Conservation (phyloP, 2,797 vertebrate species). For the Rhadinocentrus ornatus region DNA sequence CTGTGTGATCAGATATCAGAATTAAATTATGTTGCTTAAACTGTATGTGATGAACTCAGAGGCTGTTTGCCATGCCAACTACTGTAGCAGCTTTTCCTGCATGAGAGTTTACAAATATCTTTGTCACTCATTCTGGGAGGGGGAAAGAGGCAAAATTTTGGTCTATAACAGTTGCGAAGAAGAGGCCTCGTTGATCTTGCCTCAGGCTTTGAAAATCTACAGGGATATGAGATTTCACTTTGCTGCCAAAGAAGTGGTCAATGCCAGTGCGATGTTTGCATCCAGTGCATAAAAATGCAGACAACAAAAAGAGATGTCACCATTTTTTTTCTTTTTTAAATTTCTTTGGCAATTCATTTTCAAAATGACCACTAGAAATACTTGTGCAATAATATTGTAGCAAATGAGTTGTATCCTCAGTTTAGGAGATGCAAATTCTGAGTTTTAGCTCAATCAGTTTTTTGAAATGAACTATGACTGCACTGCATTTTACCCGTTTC, state of each 20-base stretch:
- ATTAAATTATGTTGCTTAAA: background rate
- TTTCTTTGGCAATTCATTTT: background rate
- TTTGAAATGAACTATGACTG: background rate
- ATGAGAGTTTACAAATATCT: background rate
- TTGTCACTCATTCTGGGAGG: slow-evolving; percentile 20
- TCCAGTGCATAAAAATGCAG: slow-evolving; percentile 3
- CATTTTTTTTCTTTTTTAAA: background rate
- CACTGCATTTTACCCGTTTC: background rate
- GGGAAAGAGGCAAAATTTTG: slow-evolving; percentile 13
- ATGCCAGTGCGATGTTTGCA: background rate
- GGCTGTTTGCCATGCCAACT: background rate
- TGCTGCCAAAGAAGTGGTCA: slow-evolving; percentile 6
- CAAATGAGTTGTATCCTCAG: background rate
- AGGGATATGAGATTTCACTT: slow-evolving; percentile 14
- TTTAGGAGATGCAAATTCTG: background rate
- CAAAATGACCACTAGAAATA: background rate
- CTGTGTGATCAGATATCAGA: background rate
- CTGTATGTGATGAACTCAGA: background rate
- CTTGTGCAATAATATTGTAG: background rate
- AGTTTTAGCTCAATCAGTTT: background rate
- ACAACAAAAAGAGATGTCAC: background rate
- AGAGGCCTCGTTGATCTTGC: background rate
- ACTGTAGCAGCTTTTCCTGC: background rate
- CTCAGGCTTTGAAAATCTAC: background rate
- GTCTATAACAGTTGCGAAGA: slow-evolving; percentile 1